A percentile compares a stretch with the other conserved stretches of the same genome.
Conservation (phyloP, 2,113 vertebrate species). For the Serilophus lunatus region DNA sequence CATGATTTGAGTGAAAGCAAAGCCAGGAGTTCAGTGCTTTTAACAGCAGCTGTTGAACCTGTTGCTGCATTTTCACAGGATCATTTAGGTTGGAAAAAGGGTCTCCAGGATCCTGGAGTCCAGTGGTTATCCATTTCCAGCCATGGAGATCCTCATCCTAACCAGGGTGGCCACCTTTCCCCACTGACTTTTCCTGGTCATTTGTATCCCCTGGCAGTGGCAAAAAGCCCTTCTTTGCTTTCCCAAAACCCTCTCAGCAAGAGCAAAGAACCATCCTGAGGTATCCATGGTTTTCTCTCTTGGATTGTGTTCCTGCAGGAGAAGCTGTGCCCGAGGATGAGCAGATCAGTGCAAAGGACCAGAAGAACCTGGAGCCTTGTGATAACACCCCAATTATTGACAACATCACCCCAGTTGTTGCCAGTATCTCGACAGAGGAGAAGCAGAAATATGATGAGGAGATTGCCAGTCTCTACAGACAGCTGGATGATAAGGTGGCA, state of each 20-base stretch:
- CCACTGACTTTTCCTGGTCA: neutral
- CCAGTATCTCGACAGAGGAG: conserved; percentile 75
- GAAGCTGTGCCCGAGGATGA: conserved; percentile 89
- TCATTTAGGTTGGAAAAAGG: neutral
- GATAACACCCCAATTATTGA: conserved; percentile 86
- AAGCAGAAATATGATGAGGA: conserved; percentile 84
- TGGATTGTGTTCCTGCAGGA: conserved; percentile 64
- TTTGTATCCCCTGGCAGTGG: fast-evolving
- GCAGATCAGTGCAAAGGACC: conserved; percentile 85
- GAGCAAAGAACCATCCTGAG: neutral
- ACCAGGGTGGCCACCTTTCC: fast-evolving
- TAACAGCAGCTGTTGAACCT: neutral
- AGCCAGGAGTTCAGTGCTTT: neutral
- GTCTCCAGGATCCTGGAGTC: fast-evolving
- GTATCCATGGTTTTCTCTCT: fast-evolving
- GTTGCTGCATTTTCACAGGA: neutral
- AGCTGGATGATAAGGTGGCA: conserved; percentile 90
- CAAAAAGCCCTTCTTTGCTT: neutral
- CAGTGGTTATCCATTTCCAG: neutral
- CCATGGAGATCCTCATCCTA: neutral
- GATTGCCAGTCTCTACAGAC: conserved; percentile 85
- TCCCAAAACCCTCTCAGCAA: neutral
- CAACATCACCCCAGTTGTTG: conserved; percentile 69
- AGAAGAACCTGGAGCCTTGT: conserved; percentile 81
- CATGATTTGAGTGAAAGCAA: neutral